Evolutionary conservation across 2,113 vertebrate species (phyloP).

Genomic region (Hippoglossus stenolepis): DNA sequence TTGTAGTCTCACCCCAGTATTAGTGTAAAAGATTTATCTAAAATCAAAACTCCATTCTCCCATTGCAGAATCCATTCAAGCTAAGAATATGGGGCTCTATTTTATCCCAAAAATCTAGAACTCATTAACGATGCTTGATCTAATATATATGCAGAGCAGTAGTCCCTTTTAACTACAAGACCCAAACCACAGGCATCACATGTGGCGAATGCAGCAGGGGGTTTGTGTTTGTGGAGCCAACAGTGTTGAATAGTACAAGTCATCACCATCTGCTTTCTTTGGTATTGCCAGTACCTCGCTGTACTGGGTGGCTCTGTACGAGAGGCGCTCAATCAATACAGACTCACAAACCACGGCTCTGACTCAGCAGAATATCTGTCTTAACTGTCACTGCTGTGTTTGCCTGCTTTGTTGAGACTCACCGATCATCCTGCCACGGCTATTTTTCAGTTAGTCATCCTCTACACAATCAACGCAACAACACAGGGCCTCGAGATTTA

Average conservation of each 20-base stretch:
- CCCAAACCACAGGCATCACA: not conserved
- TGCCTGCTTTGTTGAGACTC: conserved; percentile 24
- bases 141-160: not conserved
- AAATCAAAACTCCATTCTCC: not conserved
- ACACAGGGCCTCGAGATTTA: not conserved
- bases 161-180: not conserved
- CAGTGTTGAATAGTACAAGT: conserved; percentile 3
- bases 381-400: conserved; percentile 21
- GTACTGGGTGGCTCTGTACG: conserved; percentile 13
- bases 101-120: not conserved
- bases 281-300: not conserved
- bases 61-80: too few relatives aligned
- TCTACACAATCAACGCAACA: not conserved
- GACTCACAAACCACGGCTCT: conserved; percentile 27
- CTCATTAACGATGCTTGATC: not conserved
- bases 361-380: conserved; percentile 46
- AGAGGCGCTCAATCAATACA: conserved; percentile 32
- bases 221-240: not conserved
- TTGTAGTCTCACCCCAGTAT: not conserved
- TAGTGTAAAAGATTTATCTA: not conserved
- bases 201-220: not conserved
- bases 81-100: not conserved
- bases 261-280: conserved; percentile 26
- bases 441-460: not conserved
- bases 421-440: conserved; percentile 15